Evolutionary conservation across 2,797 vertebrate genomes (phyloP).

Genomic region (Artibeus jamaicensis): DNA sequence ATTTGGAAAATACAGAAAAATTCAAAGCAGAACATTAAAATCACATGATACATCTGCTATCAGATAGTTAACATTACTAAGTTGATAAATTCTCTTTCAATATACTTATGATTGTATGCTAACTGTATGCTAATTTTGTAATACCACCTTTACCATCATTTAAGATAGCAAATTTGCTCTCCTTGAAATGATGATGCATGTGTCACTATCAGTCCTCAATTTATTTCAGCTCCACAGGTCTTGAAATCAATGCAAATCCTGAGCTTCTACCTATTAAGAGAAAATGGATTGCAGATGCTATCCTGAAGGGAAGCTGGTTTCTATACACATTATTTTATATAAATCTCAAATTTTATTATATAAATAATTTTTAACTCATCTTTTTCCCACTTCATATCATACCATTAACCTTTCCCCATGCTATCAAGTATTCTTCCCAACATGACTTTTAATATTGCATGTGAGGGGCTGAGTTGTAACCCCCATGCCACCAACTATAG

Average conservation of each 20-base stretch:
- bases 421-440: not conserved
- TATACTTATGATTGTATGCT: not conserved
- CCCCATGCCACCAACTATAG: not conserved
- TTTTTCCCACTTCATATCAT: not conserved
- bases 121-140: not conserved
- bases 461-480: not conserved
- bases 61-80: not conserved
- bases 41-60: not conserved
- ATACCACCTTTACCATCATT: not conserved
- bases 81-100: not conserved
- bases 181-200: not conserved
- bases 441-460: not conserved
- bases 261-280: not conserved
- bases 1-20: not conserved
- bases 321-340: not conserved
- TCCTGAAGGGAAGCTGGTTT: not conserved
- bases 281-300: not conserved
- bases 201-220: not conserved
- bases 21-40: not conserved
- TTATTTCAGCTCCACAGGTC: not conserved
- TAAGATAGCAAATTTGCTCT: not conserved
- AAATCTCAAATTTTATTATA: not conserved
- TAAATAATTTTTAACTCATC: not conserved
- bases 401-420: not conserved
- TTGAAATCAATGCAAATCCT: not conserved